Evolutionary conservation across 2,113 vertebrate genomes (phyloP), one percentile per base, ranked within the genome.

Genomic region (Alethe diademata): DNA sequence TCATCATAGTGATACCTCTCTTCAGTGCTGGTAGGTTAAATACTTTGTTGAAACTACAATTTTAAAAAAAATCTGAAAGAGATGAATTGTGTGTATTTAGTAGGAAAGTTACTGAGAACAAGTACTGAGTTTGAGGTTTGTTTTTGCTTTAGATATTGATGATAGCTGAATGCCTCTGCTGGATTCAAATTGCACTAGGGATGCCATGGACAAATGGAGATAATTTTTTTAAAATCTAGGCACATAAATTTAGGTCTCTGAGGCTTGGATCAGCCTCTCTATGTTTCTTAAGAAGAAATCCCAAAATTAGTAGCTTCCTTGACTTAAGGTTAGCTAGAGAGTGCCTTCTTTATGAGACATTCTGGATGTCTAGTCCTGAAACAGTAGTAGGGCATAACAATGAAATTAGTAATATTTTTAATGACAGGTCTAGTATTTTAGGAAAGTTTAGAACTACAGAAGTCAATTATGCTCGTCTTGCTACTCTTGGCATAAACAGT

Each of bases 11-110:
- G 90, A 86, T 90, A 74, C 92, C 94, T 71, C 57, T 92, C n/a
- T 58, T 96, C 86, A 67, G 72, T 75, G 87, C 95, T 79, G 97
- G 98, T 98, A 96, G 97, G 98, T 98, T 72, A 78, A 88, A 48
- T 51, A 20, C 1, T 2, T 92, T 47, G 31, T 22, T 78, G 60
- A 62, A 90, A 66, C 73, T 42, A 11, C 53, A 1, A 45, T 78
- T 84, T 74, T 25, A 31, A 11, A 78, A 86, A 62, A 85, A 72
- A n/a, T 35, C 12, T 64, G 2, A 25, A 72, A n/a, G 42, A 43
- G 20, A 51, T 0, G 0, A 33, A 6, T 62, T 80, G 5, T 20
- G 5, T 93, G 14, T 58, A 33, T 73, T 75, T 61, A 60, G 12
- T 28, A 54, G 54, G 25, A 75, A 45, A 45, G 33, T 50, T 76